A percentile compares a stretch with the other conserved stretches of the same genome.
These are phyloP conservation scores for Drosophila virilis DNA, from an alignment of 1,140 invertebrate genomes.

Conservation along the genomic window DNA sequence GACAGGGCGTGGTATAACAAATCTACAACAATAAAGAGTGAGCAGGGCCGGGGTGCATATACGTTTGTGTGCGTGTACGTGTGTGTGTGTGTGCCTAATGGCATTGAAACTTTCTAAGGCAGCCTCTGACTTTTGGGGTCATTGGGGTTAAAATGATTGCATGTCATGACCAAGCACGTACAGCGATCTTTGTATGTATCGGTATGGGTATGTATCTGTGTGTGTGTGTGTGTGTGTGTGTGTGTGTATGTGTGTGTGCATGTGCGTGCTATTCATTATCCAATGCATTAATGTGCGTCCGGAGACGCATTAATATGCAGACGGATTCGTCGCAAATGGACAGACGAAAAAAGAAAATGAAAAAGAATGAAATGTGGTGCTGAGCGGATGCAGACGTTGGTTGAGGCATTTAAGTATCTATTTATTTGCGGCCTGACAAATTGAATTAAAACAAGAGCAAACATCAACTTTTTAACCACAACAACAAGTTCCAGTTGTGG, in stretches of 20 bases:
- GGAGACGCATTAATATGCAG: constrained; percentile 76
- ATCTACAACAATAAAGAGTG: neutral
- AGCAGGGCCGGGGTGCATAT: neutral
- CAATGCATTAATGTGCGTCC: constrained; percentile 74
- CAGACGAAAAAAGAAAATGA: neutral
- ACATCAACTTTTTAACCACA: constrained; percentile 17
- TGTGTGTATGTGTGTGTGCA: constrained; percentile 8
- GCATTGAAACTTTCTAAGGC: constrained; percentile 40
- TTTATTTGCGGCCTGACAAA: constrained; percentile 67
- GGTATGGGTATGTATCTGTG: too few species aligned
- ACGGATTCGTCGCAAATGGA: constrained; percentile 30
- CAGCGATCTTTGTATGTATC: neutral
- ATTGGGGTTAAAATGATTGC: constrained; percentile 50
- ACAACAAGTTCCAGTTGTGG: constrained; percentile 14
- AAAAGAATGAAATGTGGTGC: constrained; percentile 5
- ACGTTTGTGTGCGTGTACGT: neutral
- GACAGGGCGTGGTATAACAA: constrained; percentile 9
- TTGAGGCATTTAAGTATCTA: constrained; percentile 55
- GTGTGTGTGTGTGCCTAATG: constrained; percentile 27
- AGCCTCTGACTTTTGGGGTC: constrained; percentile 39
- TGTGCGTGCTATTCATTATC: constrained; percentile 57
- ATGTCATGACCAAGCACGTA: constrained; percentile 50
- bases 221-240: constrained; percentile 1
- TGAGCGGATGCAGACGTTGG: constrained; percentile 56
- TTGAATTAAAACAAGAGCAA: constrained; percentile 70